A percentile compares a stretch with the other conserved stretches of the same genome.
Conservation (phyloP, 92 coral and sea anemone genomes). For the Plumapathes pennacea region DNA sequence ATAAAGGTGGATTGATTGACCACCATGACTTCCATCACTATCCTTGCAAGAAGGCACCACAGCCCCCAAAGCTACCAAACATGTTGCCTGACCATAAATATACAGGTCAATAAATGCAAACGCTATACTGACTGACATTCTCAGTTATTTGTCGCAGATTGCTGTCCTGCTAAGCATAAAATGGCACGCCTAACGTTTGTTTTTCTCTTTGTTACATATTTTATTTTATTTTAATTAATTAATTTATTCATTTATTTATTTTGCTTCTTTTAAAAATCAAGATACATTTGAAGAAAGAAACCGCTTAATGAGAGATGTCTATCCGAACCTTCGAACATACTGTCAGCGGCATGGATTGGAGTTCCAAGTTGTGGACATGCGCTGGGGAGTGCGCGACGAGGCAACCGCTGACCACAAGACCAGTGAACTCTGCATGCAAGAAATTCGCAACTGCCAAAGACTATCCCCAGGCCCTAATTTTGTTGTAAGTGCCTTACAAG, state of each 20-base stretch:
- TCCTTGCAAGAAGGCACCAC: no score
- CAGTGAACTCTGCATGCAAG: slow-evolving; percentile 75
- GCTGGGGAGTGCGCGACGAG: slow-evolving; percentile 92
- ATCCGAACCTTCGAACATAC: slow-evolving; percentile 76
- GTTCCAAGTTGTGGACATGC: slow-evolving; percentile 90
- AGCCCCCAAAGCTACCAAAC: no score
- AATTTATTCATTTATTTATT: not conserved
- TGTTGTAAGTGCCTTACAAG: slow-evolving; percentile 51
- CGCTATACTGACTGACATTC: no score
- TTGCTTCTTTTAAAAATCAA: not conserved
- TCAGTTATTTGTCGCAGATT: not conserved
- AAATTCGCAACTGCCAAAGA: slow-evolving; percentile 75
- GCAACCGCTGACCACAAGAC: slow-evolving; percentile 91
- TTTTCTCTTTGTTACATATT: not conserved
- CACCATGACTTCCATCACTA: no score
- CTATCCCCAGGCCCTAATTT: slow-evolving; percentile 84
- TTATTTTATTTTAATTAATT: not conserved
- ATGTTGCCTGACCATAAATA: no score
- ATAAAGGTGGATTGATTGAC: no score
- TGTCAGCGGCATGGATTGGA: slow-evolving; percentile 86
- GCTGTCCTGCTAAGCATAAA: not conserved
- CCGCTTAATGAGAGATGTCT: slow-evolving; percentile 79
- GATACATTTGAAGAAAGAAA: slow-evolving; percentile 84
- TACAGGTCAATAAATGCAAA: no score
- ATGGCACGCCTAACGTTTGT: not conserved